Evolutionary conservation across 2,888 invertebrate genomes (phyloP).

Genomic region (Ennomos quercinarius): DNA sequence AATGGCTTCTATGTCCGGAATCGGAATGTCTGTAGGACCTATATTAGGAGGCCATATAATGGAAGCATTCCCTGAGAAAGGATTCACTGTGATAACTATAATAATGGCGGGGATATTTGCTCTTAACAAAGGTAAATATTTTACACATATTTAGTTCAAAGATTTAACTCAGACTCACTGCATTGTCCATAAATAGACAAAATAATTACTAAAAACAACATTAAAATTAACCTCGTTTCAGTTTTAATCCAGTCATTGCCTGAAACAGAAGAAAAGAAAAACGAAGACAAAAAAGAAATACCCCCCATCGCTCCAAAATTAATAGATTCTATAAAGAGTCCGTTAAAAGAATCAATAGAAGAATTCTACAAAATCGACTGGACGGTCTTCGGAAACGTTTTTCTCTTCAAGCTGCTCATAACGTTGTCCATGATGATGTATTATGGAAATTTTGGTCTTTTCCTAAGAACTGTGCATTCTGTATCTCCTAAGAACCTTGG

Average conservation of each 20-base stretch:
- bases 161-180: too few species aligned
- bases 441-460: slow-evolving; percentile 76
- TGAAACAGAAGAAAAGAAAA: slow-evolving; percentile 41
- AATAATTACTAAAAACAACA: not conserved
- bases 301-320: slow-evolving; percentile 42
- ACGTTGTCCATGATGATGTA: slow-evolving; percentile 77
- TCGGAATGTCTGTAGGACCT: slow-evolving; percentile 88
- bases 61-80: slow-evolving; percentile 71
- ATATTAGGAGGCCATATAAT: slow-evolving; percentile 86
- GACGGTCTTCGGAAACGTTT: slow-evolving; percentile 79
- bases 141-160: too few species aligned
- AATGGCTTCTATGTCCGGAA: slow-evolving; percentile 84
- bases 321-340: slow-evolving; percentile 42
- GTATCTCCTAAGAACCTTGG: slow-evolving; percentile 80
- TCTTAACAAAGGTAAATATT: slow-evolving; percentile 50
- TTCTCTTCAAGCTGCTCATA: slow-evolving; percentile 77
- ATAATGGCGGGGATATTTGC: slow-evolving; percentile 47
- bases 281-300: slow-evolving; percentile 21
- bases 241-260: slow-evolving; percentile 51
- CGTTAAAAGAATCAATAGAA: slow-evolving; percentile 60
- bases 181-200: too few species aligned
- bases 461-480: slow-evolving; percentile 71
- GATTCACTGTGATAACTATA: slow-evolving; percentile 79
- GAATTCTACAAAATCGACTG: slow-evolving; percentile 80
- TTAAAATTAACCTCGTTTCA: slow-evolving; percentile 41